phyloP scores from a whole-genome alignment of 1,140 invertebrate species.

The Zaprionus lachaisei region DNA sequence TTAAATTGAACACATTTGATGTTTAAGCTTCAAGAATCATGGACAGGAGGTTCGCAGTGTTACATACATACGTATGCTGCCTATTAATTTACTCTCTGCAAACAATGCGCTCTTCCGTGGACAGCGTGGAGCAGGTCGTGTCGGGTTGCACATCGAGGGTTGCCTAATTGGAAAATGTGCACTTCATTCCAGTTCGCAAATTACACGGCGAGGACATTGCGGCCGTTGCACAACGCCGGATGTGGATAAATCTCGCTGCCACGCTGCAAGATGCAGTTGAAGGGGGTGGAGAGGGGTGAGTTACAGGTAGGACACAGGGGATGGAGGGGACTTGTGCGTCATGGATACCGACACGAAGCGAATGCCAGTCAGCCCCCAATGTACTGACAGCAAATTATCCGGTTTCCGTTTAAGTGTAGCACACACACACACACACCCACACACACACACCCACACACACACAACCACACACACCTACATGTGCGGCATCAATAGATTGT shows the following conservation, averaged over 20 bases:
- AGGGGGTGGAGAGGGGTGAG: neutral
- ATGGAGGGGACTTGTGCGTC: neutral
- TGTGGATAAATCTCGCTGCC: constrained; percentile 1
- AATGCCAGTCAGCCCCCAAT: constrained; percentile 1
- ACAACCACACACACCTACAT: neutral
- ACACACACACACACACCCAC: neutral
- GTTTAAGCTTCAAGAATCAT: neutral
- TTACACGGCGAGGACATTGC: neutral
- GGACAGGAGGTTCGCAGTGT: neutral
- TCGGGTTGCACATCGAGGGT: neutral
- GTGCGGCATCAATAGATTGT: constrained; percentile 30
- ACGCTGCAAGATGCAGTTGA: neutral
- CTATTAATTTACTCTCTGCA: neutral
- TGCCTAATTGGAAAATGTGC: constrained; percentile 38
- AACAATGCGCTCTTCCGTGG: neutral
- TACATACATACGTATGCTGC: neutral
- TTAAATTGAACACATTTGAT: neutral
- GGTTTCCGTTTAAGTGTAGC: constrained; percentile 36
- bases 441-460: neutral
- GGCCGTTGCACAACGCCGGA: constrained; percentile 1
- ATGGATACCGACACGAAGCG: constrained; percentile 1
- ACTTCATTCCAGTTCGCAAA: constrained; percentile 15
- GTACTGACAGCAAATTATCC: constrained; percentile 43
- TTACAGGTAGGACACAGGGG: neutral
- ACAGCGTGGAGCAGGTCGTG: neutral